Evolutionary conservation across 2,797 vertebrate genomes (phyloP).

Genomic region (Xenops minutus): DNA sequence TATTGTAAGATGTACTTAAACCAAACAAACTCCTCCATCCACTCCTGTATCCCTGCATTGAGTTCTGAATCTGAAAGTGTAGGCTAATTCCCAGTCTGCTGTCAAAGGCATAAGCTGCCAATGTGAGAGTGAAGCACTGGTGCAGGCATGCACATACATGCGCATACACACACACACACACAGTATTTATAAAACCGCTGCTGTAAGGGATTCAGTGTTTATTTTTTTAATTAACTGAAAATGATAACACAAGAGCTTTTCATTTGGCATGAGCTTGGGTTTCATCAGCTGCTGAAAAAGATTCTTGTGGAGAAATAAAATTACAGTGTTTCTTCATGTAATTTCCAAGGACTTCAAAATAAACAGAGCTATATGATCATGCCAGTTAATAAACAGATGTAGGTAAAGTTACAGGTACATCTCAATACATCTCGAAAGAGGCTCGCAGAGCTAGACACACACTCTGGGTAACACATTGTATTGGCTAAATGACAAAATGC

Average conservation of each 20-base stretch:
- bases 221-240: slow-evolving; percentile 75
- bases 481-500: background rate
- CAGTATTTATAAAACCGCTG: background rate
- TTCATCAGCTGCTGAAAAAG: slow-evolving; percentile 61
- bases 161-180: background rate
- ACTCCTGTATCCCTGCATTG: background rate
- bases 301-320: slow-evolving; percentile 59
- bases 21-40: background rate
- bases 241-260: slow-evolving; percentile 64
- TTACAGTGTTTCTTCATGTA: background rate
- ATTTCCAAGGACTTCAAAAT: slow-evolving; percentile 62
- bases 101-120: background rate
- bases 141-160: background rate
- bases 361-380: slow-evolving; percentile 41
- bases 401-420: slow-evolving; percentile 36
- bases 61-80: background rate
- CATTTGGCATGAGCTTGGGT: slow-evolving; percentile 46
- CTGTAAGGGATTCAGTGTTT: slow-evolving; percentile 55
- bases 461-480: background rate
- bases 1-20: background rate
- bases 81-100: background rate
- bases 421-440: background rate
- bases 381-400: background rate
- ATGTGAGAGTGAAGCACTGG: background rate
- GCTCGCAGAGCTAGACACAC: background rate